Base-by-base conservation (phyloP, 2,113 vertebrate species). In the Engystomops pustulosus region DNA sequence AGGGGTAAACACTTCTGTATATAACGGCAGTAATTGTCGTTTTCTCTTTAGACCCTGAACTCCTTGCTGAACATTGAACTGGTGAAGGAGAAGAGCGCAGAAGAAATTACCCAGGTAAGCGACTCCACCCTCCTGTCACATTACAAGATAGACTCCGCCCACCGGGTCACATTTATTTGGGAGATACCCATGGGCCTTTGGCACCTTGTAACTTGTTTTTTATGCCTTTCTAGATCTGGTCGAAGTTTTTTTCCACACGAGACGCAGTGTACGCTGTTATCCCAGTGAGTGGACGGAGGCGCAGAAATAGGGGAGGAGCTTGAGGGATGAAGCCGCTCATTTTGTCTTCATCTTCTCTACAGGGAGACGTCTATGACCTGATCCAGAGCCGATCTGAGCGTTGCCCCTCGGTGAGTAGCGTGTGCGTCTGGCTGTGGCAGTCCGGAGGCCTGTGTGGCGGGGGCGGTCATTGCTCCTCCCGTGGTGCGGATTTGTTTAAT, bases 221-320 rank as follows among this genome's bases (percentile, higher is more conserved):
- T 6, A 30, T 70, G 12, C 62, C 6, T 78, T 83, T 87, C n/a
- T 90, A 99, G 98, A 95, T 99, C 67, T 99, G 97, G 98, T 95
- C 93, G 90, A 91, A 95, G 27, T 97, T 95, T 90, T 98, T 94
- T 88, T 92, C 97, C 70, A 90, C 89, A 34, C 96, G 96, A 89
- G 95, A 99, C 88, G 97, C 96, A 0, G 93, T 99, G 91, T 97
- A 96, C 55, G 96, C 98, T 14, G 94, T 95, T 88, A 97, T 99
- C 91, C 96, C 98, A 55, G 98, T 99, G 91, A 96, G 98, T 95
- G 89, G 6, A 84, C 82, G 71, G 0, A 45, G 11, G 44, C 44
- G 44, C 7, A 45, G 44, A 8, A 2, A 6, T 12, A 7, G 6
- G 44, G 9, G 11, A 0, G 9, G 14, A 12, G 6, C 10, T 12